Evolutionary conservation across 2,888 invertebrate genomes (phyloP), one percentile per base, ranked within the genome.

Genomic region (Athrips mouffetella): DNA sequence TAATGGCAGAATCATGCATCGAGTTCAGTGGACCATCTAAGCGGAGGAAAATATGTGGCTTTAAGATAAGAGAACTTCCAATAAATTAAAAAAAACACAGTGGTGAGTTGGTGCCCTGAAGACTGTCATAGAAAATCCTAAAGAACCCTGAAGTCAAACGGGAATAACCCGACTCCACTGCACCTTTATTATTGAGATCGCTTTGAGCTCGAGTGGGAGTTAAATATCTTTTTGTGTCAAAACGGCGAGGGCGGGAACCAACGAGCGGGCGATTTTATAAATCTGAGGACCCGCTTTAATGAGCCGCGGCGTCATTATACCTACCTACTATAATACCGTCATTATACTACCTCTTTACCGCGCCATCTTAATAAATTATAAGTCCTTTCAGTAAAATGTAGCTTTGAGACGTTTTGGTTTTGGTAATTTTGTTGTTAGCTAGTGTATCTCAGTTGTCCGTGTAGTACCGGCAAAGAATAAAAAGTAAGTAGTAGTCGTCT

Each of bases 181-280:
- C 67, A 73, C 71, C 74, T 75, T 76, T 74, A 79, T 73, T 76
- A 78, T 72, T 73, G 73, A 73, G 70, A 70, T 62, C 73, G 70
- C 74, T 74, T 76, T 72, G 71, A 73, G 64, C 57, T 53, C 61
- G 57, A 57, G 60, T 49, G 55, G 58, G 53, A 52, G 59, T 58
- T 62, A 57, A 59, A 54, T 59, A 56, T 62, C 51, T 56, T 62
- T 70, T 64, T 65, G 45, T 70, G 62, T 62, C 54, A 60, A 46
- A 8, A 29, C 15, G 6, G 11, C 15, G 3, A 4, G 29, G 27
- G 29, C 18, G 20, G 31, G 20, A n/a, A n/a, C n/a, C 16, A 31
- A 13, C 44, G 21, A 29, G 29, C 42, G 41, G 18, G 44, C 20
- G 30, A 20, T 44, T 42, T 42, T 42, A 44, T 44, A 21, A 44